phyloP scores from a whole-genome alignment of 2,888 invertebrate species.

The Drosophila quinaria region DNA sequence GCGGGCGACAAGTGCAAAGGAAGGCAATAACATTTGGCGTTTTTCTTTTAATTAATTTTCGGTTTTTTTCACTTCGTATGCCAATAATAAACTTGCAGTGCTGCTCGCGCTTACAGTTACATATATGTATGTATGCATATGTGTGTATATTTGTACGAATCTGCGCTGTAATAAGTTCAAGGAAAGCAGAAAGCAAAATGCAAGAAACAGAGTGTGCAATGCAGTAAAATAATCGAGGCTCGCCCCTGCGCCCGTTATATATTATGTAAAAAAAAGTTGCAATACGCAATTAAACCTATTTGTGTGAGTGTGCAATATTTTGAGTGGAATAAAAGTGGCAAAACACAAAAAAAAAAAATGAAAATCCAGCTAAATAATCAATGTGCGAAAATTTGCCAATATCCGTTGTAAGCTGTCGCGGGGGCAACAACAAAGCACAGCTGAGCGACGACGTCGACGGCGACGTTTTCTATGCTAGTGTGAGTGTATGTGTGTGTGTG shows the following conservation, averaged over 20 bases:
- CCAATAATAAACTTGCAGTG: conserved; percentile 44
- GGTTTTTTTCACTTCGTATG: conserved; percentile 23
- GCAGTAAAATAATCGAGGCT: conserved; percentile 45
- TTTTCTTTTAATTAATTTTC: conserved; percentile 41
- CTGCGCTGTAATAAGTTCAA: conserved; percentile 51
- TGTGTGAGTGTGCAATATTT: conserved; percentile 39
- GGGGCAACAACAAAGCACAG: conserved; percentile 51
- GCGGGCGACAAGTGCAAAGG: conserved; percentile 45
- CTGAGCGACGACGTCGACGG: conserved; percentile 43
- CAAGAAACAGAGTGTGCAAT: conserved; percentile 55
- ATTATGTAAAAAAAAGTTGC: conserved; percentile 39
- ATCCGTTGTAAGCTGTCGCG: conserved; percentile 31
- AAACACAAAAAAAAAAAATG: conserved; percentile 24
- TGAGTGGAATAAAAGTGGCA: conserved; percentile 20
- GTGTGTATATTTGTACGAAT: conserved; percentile 21
- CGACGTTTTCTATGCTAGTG: conserved; percentile 19
- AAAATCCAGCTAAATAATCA: conserved; percentile 56
- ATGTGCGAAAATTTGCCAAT: conserved; percentile 59
- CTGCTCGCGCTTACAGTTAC: conserved; percentile 31
- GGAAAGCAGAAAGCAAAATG: conserved; percentile 59
- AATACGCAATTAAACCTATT: conserved; percentile 18
- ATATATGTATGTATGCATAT: conserved; percentile 1
- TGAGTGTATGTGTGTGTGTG: conserved; percentile 25
- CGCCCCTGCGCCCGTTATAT: conserved; percentile 30
- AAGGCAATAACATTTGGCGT: conserved; percentile 35